Percentiles rank a stretch among this genome's conserved stretches.
Evolutionary conservation across 2,113 vertebrate species (phyloP).

Genomic region (Cephalopterus ornatus): DNA sequence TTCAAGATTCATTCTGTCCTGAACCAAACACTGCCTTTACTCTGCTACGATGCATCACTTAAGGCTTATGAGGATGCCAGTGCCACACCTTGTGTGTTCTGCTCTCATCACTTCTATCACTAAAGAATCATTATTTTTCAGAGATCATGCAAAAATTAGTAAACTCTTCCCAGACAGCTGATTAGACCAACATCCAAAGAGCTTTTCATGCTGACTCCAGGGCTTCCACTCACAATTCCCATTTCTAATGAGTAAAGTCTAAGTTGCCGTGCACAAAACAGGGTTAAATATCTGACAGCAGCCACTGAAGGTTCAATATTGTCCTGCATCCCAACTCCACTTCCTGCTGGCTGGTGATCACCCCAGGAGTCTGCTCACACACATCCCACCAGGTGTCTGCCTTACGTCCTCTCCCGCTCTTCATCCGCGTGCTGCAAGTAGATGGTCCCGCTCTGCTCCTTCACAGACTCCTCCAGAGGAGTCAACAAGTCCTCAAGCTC

Average conservation of each 20-base stretch:
- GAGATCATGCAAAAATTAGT: neutral
- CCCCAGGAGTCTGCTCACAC: neutral
- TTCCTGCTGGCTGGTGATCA: neutral
- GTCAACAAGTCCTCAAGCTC: conserved; percentile 92
- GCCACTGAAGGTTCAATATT: neutral
- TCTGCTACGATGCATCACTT: neutral
- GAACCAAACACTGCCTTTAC: neutral
- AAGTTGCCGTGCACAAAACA: neutral
- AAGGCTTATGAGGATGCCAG: neutral
- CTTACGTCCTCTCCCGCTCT: conserved; percentile 90
- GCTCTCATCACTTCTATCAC: neutral
- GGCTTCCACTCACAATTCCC: neutral
- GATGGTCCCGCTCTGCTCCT: conserved; percentile 94
- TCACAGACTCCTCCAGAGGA: conserved; percentile 91
- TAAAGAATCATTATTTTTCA: neutral
- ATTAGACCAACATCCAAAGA: neutral
- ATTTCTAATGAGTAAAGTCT: neutral
- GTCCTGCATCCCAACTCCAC: neutral
- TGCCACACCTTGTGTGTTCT: neutral
- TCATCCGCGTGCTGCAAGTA: conserved; percentile 97
- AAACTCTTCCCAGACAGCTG: neutral
- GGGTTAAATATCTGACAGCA: neutral
- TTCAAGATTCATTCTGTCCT: neutral
- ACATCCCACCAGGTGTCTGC: neutral
- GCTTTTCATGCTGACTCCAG: neutral